These are phyloP conservation scores for Meliscaeva auricollis DNA, from an alignment of 2,888 invertebrate species.

Conservation along the genomic window DNA sequence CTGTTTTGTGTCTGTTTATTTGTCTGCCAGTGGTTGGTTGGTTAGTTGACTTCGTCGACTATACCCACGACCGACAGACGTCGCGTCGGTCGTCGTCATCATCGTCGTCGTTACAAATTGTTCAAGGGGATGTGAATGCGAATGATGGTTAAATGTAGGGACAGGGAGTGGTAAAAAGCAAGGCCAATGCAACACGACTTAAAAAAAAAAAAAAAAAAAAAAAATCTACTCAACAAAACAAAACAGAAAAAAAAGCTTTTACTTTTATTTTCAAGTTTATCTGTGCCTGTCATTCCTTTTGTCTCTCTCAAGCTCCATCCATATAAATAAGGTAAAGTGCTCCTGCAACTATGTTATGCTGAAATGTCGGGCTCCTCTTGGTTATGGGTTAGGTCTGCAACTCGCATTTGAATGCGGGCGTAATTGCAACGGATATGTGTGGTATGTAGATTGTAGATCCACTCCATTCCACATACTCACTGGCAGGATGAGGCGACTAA, in stretches of 20 bases:
- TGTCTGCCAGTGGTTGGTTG: conserved; percentile 65
- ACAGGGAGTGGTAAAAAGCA: conserved; percentile 1
- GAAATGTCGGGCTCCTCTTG: conserved; percentile 28
- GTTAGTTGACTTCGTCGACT: conserved; percentile 66
- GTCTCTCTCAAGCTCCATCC: conserved; percentile 12
- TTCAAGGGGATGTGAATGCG: conserved; percentile 32
- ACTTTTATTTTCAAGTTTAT: conserved; percentile 74
- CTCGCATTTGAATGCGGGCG: conserved; percentile 44
- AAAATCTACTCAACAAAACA: conserved; percentile 38
- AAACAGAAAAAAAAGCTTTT: conserved; percentile 52
- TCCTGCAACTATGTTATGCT: conserved; percentile 37
- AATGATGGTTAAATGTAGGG: not conserved
- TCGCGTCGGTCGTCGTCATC: too few relatives aligned
- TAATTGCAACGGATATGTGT: conserved; percentile 25
- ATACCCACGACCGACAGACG: too few relatives aligned
- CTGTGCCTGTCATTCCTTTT: conserved; percentile 55
- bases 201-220: conserved; percentile 4
- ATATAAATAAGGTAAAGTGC: not conserved
- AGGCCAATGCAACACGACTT: conserved; percentile 28
- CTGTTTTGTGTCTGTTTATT: conserved; percentile 58
- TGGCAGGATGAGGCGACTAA: not conserved
- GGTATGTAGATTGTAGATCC: not conserved
- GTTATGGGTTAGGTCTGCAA: conserved; percentile 52
- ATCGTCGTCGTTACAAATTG: conserved; percentile 50
- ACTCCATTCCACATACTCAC: not conserved